These are phyloP conservation scores for Centropristis striata DNA, from an alignment of 2,113 vertebrate genomes.

Conservation along the genomic window DNA sequence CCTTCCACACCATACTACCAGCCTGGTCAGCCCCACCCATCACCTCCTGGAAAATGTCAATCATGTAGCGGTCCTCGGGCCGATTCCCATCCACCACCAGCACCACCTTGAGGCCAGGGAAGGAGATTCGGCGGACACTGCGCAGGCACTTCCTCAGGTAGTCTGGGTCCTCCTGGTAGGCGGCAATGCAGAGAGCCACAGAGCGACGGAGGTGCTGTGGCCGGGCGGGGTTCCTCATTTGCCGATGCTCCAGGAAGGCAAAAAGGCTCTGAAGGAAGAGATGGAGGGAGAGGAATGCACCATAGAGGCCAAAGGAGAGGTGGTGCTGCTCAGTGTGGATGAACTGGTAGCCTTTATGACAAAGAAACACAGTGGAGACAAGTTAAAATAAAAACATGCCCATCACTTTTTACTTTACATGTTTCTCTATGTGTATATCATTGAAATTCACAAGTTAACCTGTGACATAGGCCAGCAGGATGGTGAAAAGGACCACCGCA, in stretches of 20 bases:
- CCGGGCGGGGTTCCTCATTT: conserved; percentile 87
- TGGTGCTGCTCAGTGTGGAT: conserved; percentile 98
- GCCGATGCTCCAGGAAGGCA: conserved; percentile 95
- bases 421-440: neutral
- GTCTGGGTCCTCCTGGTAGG: conserved; percentile 97
- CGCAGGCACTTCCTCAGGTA: conserved; percentile 96
- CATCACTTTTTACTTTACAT: neutral
- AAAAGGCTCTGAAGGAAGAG: conserved; percentile 97
- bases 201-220: conserved; percentile 84
- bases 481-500: conserved; percentile 93
- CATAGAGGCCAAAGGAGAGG: conserved; percentile 98
- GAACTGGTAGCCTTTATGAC: conserved; percentile 92
- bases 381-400: neutral
- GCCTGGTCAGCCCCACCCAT: conserved; percentile 90
- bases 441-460: conserved; percentile 43
- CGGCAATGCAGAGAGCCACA: conserved; percentile 95
- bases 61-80: conserved; percentile 95
- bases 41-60: conserved; percentile 97
- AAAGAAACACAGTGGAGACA: neutral
- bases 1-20: conserved; percentile 92
- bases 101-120: conserved; percentile 94
- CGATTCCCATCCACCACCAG: conserved; percentile 97
- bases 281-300: conserved; percentile 95
- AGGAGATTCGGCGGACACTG: conserved; percentile 92
- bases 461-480: conserved; percentile 96